Percentiles rank a stretch among this genome's conserved stretches.
phyloP scores from a whole-genome alignment of 2,113 vertebrate genomes.

The Carlito syrichta region DNA sequence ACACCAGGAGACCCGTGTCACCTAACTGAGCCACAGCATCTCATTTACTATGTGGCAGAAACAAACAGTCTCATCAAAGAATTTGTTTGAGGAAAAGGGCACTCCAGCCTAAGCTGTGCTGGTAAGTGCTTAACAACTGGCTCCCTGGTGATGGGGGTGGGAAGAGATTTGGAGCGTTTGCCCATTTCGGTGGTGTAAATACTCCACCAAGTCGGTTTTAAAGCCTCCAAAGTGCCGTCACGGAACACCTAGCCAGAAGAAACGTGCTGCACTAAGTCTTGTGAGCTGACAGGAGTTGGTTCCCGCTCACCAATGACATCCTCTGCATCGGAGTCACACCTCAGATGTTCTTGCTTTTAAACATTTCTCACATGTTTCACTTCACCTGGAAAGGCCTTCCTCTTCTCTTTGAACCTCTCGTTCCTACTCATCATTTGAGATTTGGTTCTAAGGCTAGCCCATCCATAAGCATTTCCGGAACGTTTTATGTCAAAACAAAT shows the following conservation, averaged over 20 bases:
- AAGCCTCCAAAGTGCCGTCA: neutral
- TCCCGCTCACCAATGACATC: neutral
- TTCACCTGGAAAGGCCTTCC: neutral
- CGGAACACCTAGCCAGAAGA: neutral
- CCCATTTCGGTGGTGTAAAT: neutral
- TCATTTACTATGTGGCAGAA: neutral
- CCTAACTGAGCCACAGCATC: neutral
- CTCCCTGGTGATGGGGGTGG: neutral
- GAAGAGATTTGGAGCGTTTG: neutral
- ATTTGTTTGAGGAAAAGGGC: neutral
- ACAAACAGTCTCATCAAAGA: neutral
- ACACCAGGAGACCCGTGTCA: neutral
- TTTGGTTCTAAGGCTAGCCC: neutral
- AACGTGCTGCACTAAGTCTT: neutral
- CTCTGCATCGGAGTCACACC: neutral
- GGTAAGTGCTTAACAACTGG: neutral
- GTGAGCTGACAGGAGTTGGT: rapidly evolving
- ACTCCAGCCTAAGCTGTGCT: neutral
- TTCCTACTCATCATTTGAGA: neutral
- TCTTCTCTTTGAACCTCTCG: neutral
- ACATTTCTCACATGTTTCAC: neutral
- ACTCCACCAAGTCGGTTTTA: neutral
- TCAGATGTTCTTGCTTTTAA: neutral
- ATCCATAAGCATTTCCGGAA: neutral
- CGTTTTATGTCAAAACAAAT: neutral